Percentiles rank a stretch among this genome's conserved stretches.
phyloP scores from a whole-genome alignment of 2,888 invertebrate species.

The Punctoribates punctum region DNA sequence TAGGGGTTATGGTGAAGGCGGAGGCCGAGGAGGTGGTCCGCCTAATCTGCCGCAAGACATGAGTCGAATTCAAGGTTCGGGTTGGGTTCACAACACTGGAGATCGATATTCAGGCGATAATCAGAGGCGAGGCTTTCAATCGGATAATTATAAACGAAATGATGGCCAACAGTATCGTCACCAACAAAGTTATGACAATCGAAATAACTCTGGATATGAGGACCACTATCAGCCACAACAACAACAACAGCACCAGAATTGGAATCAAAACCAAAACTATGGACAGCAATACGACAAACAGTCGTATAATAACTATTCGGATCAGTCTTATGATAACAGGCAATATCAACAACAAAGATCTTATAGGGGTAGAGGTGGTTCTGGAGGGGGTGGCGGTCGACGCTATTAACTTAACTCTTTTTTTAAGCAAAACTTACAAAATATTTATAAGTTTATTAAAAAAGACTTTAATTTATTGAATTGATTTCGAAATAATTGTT shows the following conservation, averaged over 20 bases:
- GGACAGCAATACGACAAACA: conserved; percentile 26
- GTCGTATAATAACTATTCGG: conserved; percentile 18
- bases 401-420: conserved; percentile 2
- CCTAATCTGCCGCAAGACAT: not conserved
- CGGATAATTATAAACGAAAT: not conserved
- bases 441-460: not conserved
- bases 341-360: conserved; percentile 44
- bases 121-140: not conserved
- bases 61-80: conserved; percentile 54
- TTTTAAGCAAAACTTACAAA: not conserved
- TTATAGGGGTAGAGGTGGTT: conserved; percentile 46
- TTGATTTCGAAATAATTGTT: too few relatives aligned
- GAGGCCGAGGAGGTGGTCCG: conserved; percentile 50
- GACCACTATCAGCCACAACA: not conserved
- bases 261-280: conserved; percentile 25
- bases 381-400: conserved; percentile 27
- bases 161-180: not conserved
- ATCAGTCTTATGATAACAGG: conserved; percentile 1
- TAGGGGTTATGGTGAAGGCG: conserved; percentile 48
- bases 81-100: conserved; percentile 50
- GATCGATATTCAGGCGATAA: conserved; percentile 8
- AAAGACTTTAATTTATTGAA: too few relatives aligned
- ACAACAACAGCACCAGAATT: not conserved
- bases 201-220: not conserved
- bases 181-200: not conserved